A percentile compares a stretch with the other conserved stretches of the same genome.
phyloP scores from a whole-genome alignment of 2,888 invertebrate species.

The Hirtodrosophila trivittata region DNA sequence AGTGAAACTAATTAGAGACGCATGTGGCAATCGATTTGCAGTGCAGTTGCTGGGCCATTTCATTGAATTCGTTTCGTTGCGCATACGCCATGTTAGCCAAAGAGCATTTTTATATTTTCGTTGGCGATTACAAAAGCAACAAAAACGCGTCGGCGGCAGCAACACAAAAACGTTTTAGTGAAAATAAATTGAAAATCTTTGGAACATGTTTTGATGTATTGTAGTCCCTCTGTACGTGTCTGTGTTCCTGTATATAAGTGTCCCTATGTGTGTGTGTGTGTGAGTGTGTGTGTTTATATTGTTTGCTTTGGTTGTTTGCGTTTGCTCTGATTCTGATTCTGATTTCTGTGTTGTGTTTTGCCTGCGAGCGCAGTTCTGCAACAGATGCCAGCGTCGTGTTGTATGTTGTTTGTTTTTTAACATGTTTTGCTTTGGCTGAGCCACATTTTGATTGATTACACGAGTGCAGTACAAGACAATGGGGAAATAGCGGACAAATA shows the following conservation, averaged over 20 bases:
- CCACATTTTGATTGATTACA: slow-evolving; percentile 80
- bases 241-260: slow-evolving; percentile 4
- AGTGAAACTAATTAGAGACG: slow-evolving; percentile 69
- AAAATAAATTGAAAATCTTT: slow-evolving; percentile 77
- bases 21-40: slow-evolving; percentile 71
- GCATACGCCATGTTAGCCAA: slow-evolving; percentile 41
- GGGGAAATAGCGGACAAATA: slow-evolving; percentile 37
- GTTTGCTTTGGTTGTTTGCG: slow-evolving; percentile 52
- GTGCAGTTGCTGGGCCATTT: slow-evolving; percentile 69
- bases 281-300: slow-evolving; percentile 28
- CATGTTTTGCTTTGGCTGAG: slow-evolving; percentile 42
- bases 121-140: slow-evolving; percentile 43
- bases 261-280: slow-evolving; percentile 25
- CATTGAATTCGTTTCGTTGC: slow-evolving; percentile 48
- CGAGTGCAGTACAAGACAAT: slow-evolving; percentile 59
- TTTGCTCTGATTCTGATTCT: slow-evolving; percentile 59
- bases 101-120: slow-evolving; percentile 50
- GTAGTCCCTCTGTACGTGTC: slow-evolving; percentile 1
- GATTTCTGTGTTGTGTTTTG: slow-evolving; percentile 38
- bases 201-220: slow-evolving; percentile 70
- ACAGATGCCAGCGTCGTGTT: slow-evolving; percentile 54
- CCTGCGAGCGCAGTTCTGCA: slow-evolving; percentile 51
- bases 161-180: slow-evolving; percentile 70
- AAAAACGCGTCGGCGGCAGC: slow-evolving; percentile 31
- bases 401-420: slow-evolving; percentile 29